Base-by-base conservation (phyloP, 2,888 invertebrate species). In the Sinodicranocentrus sp. region DNA sequence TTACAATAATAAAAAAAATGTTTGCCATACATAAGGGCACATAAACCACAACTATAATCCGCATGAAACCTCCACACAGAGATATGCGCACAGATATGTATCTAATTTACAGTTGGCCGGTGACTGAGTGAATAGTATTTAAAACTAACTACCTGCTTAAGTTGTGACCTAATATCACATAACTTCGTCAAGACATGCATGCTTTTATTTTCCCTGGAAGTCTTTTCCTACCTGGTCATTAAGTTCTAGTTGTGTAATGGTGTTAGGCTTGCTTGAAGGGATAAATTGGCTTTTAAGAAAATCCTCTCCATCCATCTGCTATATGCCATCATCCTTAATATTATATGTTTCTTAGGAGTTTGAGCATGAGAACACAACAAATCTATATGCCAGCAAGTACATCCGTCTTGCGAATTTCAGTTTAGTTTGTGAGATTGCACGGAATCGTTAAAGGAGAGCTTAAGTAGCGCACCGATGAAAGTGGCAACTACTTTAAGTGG, bases 231-330 rank as follows among this genome's bases (percentile, higher is more conserved):
- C 82, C 73, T 82, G 82, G 82, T 82, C 82, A 82, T 82, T 82
- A 82, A 82, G 63, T 72, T 15, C 72, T 79, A 21, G 59, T 67
- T 72, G 67, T 72, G 71, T 65, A 65, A 72, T 70, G 67, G 68
- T 78, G 68, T 70, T 70, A 70, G 67, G 59, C 13, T 59, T 77
- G 80, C 80, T 80, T 33, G 63, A 57, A 80, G 80, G 80, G 80
- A 80, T 80, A 80, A 80, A 80, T 80, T 80, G 80, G 72, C 80
- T 72, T 80, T 80, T 80, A 80, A 72, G 67, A 80, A 80, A 80
- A 80, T 80, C 80, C 80, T 80, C 72, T 72, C 79, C 79, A 71
- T 71, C 80, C 72, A 72, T 72, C 80, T 72, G 57, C 54, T 80
- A 72, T 80, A 80, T 80, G 80, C 80, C 72, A 80, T 80, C 80